Conservation (phyloP, 2,888 invertebrate genomes). For the Drosophila vallismaia region DNA sequence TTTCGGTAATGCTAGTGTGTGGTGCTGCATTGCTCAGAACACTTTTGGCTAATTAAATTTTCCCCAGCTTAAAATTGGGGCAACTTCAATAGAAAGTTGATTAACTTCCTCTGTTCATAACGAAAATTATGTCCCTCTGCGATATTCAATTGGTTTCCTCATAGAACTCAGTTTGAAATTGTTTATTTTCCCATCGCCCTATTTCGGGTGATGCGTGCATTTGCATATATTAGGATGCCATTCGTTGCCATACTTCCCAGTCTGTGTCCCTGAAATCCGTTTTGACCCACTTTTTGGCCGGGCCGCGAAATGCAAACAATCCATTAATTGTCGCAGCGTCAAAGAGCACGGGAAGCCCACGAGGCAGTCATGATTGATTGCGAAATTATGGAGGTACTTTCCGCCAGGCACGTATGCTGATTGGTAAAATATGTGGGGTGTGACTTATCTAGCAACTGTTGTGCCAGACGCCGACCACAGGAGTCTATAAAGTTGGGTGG, state of each 20-base stretch:
- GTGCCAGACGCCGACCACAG: constrained; percentile 16
- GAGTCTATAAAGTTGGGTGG: neutral
- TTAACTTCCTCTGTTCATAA: constrained; percentile 27
- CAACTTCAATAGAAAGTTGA: constrained; percentile 35
- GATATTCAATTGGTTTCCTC: constrained; percentile 59
- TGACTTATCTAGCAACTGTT: constrained; percentile 39
- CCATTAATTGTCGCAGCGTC: constrained; percentile 51
- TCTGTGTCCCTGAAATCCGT: constrained; percentile 26
- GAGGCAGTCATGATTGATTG: constrained; percentile 50
- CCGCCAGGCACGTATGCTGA: constrained; percentile 18
- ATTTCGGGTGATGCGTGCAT: constrained; percentile 42
- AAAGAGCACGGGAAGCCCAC: constrained; percentile 43
- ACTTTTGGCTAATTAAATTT: constrained; percentile 27
- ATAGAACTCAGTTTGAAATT: constrained; percentile 38
- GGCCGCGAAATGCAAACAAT: constrained; percentile 44
- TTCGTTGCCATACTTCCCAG: neutral
- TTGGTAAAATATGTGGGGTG: constrained; percentile 28
- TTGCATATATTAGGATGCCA: constrained; percentile 59
- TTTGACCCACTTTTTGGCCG: constrained; percentile 53
- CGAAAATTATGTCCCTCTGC: constrained; percentile 43
- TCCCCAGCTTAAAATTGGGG: constrained; percentile 17
- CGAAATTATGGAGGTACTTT: constrained; percentile 14
- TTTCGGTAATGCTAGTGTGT: neutral
- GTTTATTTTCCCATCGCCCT: constrained; percentile 30
- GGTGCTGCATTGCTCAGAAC: constrained; percentile 5